These are phyloP conservation scores for Ornithorhynchus anatinus DNA, from an alignment of 2,113 vertebrate genomes.

Conservation along the genomic window DNA sequence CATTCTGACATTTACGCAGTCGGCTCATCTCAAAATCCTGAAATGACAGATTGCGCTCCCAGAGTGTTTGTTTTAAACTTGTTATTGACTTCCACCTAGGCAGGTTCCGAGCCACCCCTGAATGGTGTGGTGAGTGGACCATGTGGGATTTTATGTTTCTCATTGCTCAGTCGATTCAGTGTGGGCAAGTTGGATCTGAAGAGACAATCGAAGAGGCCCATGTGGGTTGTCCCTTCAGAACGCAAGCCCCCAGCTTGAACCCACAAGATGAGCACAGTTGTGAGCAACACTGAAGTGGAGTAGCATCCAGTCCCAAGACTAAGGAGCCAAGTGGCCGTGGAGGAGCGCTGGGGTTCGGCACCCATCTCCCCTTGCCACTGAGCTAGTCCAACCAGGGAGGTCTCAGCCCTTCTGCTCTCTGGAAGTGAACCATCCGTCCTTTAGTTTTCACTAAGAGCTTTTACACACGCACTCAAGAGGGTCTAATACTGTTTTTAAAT, in stretches of 20 bases:
- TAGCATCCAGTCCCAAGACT: neutral
- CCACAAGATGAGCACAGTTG: neutral
- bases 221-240: slow-evolving; percentile 28
- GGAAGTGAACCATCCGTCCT: neutral
- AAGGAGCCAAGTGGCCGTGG: neutral
- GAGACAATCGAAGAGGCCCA: neutral
- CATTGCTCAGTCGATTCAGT: slow-evolving; percentile 47
- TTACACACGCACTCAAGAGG: slow-evolving; percentile 17
- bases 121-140: slow-evolving; percentile 39
- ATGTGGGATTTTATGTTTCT: slow-evolving; percentile 43
- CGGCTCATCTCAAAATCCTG: slow-evolving; percentile 29
- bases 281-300: neutral
- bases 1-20: slow-evolving; percentile 33
- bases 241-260: neutral
- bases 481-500: slow-evolving; percentile 38
- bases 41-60: slow-evolving; percentile 48
- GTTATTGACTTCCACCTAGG: slow-evolving; percentile 50
- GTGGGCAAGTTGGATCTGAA: slow-evolving; percentile 35
- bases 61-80: slow-evolving; percentile 55
- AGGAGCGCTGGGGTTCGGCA: too few relatives aligned
- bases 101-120: slow-evolving; percentile 45
- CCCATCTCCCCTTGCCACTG: neutral
- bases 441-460: slow-evolving; percentile 41
- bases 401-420: too few relatives aligned
- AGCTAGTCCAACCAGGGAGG: neutral